Evolutionary conservation across 2,888 invertebrate genomes (phyloP).

Genomic region (Apamea anceps): DNA sequence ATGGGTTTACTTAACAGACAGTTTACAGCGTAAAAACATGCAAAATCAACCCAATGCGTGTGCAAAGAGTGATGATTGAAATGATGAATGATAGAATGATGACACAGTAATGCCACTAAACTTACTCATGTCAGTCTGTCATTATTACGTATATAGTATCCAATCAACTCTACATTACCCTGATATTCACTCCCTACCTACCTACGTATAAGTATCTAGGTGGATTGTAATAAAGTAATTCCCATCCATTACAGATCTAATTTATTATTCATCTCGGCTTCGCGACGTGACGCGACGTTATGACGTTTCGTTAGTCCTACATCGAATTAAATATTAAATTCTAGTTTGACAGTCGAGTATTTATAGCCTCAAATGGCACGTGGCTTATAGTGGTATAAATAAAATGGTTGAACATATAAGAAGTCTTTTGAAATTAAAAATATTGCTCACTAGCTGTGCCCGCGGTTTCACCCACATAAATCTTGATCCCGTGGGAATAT

Average conservation of each 20-base stretch:
- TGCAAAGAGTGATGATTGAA: background rate
- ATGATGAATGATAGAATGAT: background rate
- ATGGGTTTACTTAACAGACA: no score
- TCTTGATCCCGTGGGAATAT: background rate
- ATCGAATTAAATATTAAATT: constrained; percentile 65
- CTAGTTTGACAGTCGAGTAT: constrained; percentile 63
- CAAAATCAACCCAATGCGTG: no score
- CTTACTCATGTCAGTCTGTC: background rate
- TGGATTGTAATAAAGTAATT: constrained; percentile 48
- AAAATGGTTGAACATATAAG: background rate
- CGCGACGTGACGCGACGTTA: constrained; percentile 45
- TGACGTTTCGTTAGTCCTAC: constrained; percentile 59
- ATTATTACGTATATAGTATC: background rate
- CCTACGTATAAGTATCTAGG: background rate
- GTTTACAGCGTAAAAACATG: no score
- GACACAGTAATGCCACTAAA: background rate
- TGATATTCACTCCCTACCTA: constrained; percentile 2
- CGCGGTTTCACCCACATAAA: no score
- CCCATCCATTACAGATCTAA: constrained; percentile 44
- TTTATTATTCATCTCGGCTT: constrained; percentile 64
- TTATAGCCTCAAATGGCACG: constrained; percentile 46
- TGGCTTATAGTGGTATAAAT: constrained; percentile 12
- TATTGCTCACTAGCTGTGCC: background rate
- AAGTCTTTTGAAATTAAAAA: background rate
- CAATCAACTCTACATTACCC: background rate